These are phyloP conservation scores for Gyrodactylus bullatarudis DNA, from an alignment of 1,140 invertebrate genomes.

Conservation along the genomic window DNA sequence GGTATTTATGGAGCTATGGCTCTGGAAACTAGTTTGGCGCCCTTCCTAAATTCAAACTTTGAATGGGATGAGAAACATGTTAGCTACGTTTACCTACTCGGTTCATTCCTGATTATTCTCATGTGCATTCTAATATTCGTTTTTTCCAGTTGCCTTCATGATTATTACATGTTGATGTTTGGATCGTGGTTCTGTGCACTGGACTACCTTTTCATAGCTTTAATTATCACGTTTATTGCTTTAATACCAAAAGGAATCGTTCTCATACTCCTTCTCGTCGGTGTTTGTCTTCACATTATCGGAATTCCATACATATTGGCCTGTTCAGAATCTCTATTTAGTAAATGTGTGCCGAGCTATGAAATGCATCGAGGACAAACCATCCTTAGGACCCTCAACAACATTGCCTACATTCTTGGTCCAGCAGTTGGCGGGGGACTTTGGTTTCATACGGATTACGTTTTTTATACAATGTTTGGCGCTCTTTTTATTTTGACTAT, in stretches of 20 bases:
- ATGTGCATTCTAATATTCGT: background rate
- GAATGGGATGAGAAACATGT: background rate
- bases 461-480: background rate
- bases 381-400: background rate
- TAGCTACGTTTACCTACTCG: background rate
- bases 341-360: background rate
- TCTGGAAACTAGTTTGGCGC: slow-evolving; percentile 1
- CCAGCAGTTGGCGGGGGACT: slow-evolving; percentile 3
- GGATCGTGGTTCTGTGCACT: background rate
- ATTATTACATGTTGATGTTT: background rate
- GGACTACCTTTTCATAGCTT: background rate
- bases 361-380: background rate
- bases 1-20: slow-evolving; percentile 1
- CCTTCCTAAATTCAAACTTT: background rate
- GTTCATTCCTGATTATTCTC: background rate
- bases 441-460: background rate
- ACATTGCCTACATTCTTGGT: background rate
- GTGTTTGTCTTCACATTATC: slow-evolving; percentile 4
- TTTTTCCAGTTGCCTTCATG: background rate
- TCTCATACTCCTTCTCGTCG: background rate
- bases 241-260: background rate
- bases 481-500: background rate
- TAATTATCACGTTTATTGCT: background rate
- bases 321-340: slow-evolving; percentile 2
- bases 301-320: background rate